Conservation (phyloP, 2,888 invertebrate genomes). For the Phengaris alcon region DNA sequence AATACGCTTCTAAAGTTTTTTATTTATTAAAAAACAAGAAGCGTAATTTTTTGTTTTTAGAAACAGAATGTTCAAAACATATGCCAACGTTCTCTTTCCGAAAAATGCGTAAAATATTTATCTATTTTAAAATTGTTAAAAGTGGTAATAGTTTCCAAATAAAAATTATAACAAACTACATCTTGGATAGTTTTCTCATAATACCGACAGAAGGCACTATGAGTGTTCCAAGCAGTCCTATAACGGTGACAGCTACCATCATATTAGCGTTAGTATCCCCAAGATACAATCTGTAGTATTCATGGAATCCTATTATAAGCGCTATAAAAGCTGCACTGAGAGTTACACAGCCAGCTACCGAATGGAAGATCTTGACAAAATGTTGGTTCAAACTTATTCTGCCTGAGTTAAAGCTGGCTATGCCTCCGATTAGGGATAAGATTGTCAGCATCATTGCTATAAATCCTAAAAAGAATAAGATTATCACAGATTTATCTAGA, state of each 20-base stretch:
- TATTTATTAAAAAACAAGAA: background rate
- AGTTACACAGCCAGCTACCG: background rate
- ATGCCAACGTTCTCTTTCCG: no score
- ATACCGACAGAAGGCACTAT: background rate
- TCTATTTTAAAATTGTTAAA: no score
- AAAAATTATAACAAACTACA: background rate
- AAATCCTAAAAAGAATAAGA: background rate
- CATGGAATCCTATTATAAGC: background rate
- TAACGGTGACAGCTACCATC: background rate
- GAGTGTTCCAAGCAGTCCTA: conserved; percentile 11
- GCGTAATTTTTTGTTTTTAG: no score
- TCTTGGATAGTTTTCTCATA: background rate
- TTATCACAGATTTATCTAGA: no score
- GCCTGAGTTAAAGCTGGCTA: background rate
- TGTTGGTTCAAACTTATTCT: background rate
- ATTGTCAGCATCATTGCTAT: background rate
- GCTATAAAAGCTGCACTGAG: background rate
- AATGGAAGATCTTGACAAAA: background rate
- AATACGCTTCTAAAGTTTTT: background rate
- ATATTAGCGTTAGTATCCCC: conserved; percentile 6
- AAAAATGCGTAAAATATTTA: no score
- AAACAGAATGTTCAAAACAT: no score
- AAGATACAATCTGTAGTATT: background rate
- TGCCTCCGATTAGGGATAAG: background rate
- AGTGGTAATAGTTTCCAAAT: no score